Base-by-base conservation (phyloP, 2,797 vertebrate species). In the Chaetophractus vellerosus region DNA sequence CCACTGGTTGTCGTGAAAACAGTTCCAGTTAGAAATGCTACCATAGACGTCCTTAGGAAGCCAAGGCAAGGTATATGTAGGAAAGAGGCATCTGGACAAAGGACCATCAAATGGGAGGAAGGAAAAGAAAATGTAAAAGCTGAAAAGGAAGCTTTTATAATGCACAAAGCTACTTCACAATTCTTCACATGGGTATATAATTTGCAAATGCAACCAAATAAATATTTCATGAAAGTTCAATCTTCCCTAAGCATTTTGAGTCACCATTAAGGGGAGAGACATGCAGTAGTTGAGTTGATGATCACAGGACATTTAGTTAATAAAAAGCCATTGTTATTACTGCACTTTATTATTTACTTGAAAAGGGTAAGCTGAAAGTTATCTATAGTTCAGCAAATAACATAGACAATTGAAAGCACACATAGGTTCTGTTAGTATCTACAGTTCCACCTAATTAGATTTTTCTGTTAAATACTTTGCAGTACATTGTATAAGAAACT, bases 381-480 rank as follows among this genome's bases (percentile, higher is more conserved):
- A 94, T 97, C 74, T 92, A 64, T 76, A 96, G 41, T 81, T 96
- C 96, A 98, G 95, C 74, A 96, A 88, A 48, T 95, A 93, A 79
- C 95, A 93, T 45, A 74, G 97, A 95, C 81, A 95, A 96, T 91
- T 97, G 95, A 97, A 98, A 96, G 16, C 24, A 91, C 24, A 91
- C 4, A 48, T 89, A 86, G 36, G 74, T 89, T 66, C 78, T 84
- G 81, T 96, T 95, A 79, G 68, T 59, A 74, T 38, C 9, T 59
- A 52, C 11, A 79, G 41, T 93, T 91, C 76, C 50, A 90, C 19
- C 90, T 97, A 95, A 93, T 96, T 97, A 88, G 1, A 75, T 94
- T 97, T 98, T 96, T 96, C 68, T 95, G 96, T 97, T 90, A 93
- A 41, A 85, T 90, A 28, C 68, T 95, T 69, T 63, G 91, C 85